Percentiles rank a stretch among this genome's conserved stretches.
phyloP scores from a whole-genome alignment of 2,888 invertebrate species.

The Synergus umbraculus region DNA sequence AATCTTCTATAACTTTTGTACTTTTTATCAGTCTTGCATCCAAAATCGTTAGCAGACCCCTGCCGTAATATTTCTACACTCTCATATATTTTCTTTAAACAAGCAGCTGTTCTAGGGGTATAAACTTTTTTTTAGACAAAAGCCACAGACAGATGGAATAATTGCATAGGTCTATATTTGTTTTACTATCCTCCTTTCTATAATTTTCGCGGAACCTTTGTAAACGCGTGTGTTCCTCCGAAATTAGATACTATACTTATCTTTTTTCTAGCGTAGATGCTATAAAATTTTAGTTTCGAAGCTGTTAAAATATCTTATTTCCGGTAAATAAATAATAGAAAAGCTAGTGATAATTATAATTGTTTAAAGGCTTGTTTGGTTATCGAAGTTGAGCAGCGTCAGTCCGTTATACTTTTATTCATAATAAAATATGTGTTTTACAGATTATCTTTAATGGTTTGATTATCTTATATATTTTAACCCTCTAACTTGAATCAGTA shows the following conservation, averaged over 20 bases:
- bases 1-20: neutral
- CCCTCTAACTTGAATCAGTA: no score
- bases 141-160: conserved; percentile 25
- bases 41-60: conserved; percentile 10
- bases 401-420: no score
- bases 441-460: no score
- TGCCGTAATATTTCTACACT: conserved; percentile 6
- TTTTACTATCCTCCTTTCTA: conserved; percentile 23
- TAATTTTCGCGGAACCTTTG: conserved; percentile 18
- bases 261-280: neutral
- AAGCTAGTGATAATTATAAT: no score
- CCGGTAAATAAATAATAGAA: no score
- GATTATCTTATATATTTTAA: no score
- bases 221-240: neutral
- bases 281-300: neutral
- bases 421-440: no score
- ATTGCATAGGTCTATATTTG: conserved; percentile 15
- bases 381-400: no score
- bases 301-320: no score
- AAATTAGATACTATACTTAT: neutral
- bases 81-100: neutral
- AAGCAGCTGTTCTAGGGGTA: conserved; percentile 22
- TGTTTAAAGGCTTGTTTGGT: no score
- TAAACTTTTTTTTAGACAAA: neutral
- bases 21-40: conserved; percentile 7